Evolutionary conservation across 2,888 invertebrate species (phyloP).

Genomic region (Alloplasta piceator): DNA sequence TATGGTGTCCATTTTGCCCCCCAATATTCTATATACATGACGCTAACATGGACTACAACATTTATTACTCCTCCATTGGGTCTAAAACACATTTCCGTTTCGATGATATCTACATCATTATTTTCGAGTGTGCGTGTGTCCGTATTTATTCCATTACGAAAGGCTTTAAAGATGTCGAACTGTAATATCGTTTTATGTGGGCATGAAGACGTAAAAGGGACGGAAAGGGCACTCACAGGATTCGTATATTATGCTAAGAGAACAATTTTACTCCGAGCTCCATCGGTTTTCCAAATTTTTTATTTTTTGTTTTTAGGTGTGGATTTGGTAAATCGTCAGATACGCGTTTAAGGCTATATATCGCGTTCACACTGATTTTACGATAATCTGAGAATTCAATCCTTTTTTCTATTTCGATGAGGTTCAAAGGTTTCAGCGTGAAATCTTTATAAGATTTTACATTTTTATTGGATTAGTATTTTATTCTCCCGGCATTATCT

Average conservation of each 20-base stretch:
- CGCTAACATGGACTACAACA: slow-evolving; percentile 28
- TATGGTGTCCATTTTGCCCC: too few relatives aligned
- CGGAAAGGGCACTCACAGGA: slow-evolving; percentile 21
- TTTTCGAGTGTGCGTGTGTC: slow-evolving; percentile 2
- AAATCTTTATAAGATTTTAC: neutral
- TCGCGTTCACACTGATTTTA: neutral
- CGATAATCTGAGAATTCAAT: neutral
- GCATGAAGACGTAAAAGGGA: slow-evolving; percentile 19
- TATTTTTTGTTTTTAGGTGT: slow-evolving; percentile 15
- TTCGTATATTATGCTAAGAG: slow-evolving; percentile 19
- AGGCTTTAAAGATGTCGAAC: slow-evolving; percentile 44
- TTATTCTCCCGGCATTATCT: neutral
- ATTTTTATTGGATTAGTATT: neutral
- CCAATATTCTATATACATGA: too few relatives aligned
- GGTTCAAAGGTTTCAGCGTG: neutral
- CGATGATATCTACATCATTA: slow-evolving; percentile 27
- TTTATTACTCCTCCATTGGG: slow-evolving; percentile 44
- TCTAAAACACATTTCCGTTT: slow-evolving; percentile 46
- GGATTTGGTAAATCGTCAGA: neutral
- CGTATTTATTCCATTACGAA: slow-evolving; percentile 17
- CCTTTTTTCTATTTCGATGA: too few relatives aligned
- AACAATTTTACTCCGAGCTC: slow-evolving; percentile 33
- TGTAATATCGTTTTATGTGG: slow-evolving; percentile 42
- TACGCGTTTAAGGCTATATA: neutral
- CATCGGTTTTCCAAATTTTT: slow-evolving; percentile 3